These are phyloP conservation scores for Palythoa grandiflora DNA, from an alignment of 92 coral and sea anemone genomes.

Conservation along the genomic window DNA sequence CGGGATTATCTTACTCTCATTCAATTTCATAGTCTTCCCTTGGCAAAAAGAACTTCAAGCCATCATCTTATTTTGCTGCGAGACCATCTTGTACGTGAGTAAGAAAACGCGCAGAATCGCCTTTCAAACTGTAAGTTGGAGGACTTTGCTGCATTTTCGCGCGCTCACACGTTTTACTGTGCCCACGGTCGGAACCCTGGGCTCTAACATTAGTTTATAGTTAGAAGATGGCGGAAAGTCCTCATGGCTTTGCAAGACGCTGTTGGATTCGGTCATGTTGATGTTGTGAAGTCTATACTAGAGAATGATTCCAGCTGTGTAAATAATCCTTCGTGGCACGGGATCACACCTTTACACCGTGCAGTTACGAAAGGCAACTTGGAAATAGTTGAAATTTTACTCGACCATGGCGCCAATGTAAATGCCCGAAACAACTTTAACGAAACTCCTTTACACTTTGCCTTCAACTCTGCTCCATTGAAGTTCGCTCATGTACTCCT, in stretches of 20 bases:
- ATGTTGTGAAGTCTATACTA: constrained; percentile 70
- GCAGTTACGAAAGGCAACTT: constrained; percentile 81
- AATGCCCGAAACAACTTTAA: constrained; percentile 79
- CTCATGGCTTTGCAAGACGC: constrained; percentile 85
- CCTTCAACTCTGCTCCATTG: constrained; percentile 87
- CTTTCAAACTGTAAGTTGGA: too few species aligned
- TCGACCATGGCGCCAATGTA: constrained; percentile 78
- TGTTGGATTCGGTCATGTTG: constrained; percentile 62
- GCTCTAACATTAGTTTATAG: neutral
- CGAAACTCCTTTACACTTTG: constrained; percentile 89
- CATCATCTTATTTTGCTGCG: too few species aligned
- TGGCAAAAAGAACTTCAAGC: too few species aligned
- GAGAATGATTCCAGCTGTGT: constrained; percentile 70
- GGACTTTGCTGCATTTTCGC: too few species aligned
- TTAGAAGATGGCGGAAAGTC: constrained; percentile 3
- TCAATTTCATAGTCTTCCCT: too few species aligned
- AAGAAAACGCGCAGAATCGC: too few species aligned
- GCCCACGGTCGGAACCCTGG: neutral
- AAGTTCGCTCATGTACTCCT: constrained; percentile 70
- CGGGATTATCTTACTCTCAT: too few species aligned
- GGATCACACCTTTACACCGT: constrained; percentile 91
- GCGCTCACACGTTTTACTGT: neutral
- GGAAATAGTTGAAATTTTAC: constrained; percentile 68
- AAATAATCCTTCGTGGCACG: constrained; percentile 90
- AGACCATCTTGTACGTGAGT: too few species aligned